Percentiles rank a stretch among this genome's conserved stretches.
These are phyloP conservation scores for Mycetomoellerius zeteki DNA, from an alignment of 1,140 invertebrate genomes.

Conservation along the genomic window DNA sequence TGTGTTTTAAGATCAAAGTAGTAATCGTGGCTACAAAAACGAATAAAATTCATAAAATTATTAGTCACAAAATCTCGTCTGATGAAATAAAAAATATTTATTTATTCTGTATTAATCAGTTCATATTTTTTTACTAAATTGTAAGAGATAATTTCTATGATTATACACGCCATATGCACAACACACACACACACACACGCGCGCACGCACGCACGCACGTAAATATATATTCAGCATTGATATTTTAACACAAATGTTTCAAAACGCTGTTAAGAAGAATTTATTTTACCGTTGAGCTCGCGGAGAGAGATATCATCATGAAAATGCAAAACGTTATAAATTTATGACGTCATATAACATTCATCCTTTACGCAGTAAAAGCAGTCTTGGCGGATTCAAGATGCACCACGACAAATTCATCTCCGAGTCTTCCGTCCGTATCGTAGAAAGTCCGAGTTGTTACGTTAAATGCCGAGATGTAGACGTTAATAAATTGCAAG, in stretches of 20 bases:
- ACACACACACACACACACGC: no score
- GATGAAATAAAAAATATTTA: neutral
- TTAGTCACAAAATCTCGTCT: neutral
- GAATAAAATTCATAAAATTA: no score
- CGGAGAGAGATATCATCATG: slow-evolving; percentile 4
- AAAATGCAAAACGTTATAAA: slow-evolving; percentile 40
- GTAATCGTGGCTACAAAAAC: no score
- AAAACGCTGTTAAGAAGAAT: slow-evolving; percentile 37
- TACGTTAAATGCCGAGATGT: slow-evolving; percentile 59
- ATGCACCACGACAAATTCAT: slow-evolving; percentile 59
- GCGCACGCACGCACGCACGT: no score
- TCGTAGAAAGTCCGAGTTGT: slow-evolving; percentile 53
- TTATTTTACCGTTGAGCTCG: slow-evolving; percentile 21
- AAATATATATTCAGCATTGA: neutral
- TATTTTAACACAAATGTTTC: slow-evolving; percentile 36
- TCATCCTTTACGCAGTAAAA: slow-evolving; percentile 46
- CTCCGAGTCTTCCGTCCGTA: slow-evolving; percentile 32
- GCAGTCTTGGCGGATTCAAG: slow-evolving; percentile 54
- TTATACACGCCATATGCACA: no score
- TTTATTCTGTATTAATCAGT: neutral
- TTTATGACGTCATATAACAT: slow-evolving; percentile 47
- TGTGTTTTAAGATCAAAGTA: no score
- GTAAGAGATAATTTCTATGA: neutral
- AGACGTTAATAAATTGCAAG: slow-evolving; percentile 64
- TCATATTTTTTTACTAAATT: neutral